Percentiles rank a stretch among this genome's conserved stretches.
Conservation (phyloP, 1,140 invertebrate genomes). For the Hestina assimilis region DNA sequence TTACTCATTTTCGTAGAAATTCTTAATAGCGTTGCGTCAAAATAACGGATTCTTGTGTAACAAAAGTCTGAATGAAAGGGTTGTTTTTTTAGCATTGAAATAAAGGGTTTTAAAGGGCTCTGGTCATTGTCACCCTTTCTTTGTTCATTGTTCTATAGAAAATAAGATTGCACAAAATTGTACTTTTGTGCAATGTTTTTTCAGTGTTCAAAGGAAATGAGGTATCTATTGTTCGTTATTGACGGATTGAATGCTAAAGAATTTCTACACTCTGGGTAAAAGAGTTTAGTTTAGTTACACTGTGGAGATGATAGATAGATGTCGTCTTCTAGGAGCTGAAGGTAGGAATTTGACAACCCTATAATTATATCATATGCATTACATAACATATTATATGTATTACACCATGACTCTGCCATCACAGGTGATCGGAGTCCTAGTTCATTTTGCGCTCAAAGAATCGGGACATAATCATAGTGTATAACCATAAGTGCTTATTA, state of each 20-base stretch:
- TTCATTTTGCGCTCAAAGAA: too few species aligned
- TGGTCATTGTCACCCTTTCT: constrained; percentile 61
- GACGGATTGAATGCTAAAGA: not conserved
- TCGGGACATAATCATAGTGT: too few species aligned
- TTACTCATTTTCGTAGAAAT: constrained; percentile 51
- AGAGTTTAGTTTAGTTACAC: too few species aligned
- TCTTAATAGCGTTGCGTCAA: constrained; percentile 54
- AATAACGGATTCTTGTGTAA: constrained; percentile 57
- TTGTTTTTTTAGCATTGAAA: constrained; percentile 65
- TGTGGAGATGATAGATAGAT: too few species aligned
- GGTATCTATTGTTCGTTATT: constrained; percentile 16
- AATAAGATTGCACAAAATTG: constrained; percentile 59
- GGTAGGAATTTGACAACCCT: too few species aligned
- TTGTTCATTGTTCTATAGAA: constrained; percentile 54
- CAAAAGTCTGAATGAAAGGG: constrained; percentile 68
- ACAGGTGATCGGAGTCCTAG: too few species aligned
- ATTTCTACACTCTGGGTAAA: not conserved
- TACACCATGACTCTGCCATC: too few species aligned
- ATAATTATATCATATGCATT: too few species aligned
- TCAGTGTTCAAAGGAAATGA: constrained; percentile 11
- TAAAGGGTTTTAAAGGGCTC: constrained; percentile 57
- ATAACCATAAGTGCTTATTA: not conserved
- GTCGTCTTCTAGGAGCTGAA: too few species aligned
- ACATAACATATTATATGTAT: too few species aligned
- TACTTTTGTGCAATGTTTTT: constrained; percentile 55